A percentile compares a stretch with the other conserved stretches of the same genome.
These are phyloP conservation scores for Stomorhina lunata DNA, from an alignment of 2,888 invertebrate species.

Conservation along the genomic window DNA sequence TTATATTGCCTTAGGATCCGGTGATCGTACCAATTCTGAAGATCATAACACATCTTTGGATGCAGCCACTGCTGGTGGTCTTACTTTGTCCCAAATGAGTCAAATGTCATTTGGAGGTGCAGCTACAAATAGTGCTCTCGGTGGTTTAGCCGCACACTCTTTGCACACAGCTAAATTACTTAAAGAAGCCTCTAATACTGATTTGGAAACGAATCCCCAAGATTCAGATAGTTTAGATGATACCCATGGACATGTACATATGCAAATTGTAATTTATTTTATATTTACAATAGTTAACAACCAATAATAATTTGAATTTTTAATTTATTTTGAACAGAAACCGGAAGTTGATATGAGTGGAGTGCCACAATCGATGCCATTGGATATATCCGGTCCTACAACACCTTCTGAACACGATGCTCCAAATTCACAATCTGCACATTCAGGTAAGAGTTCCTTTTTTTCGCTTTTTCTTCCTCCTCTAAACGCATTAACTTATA, in stretches of 20 bases:
- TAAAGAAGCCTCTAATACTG: conserved; percentile 80
- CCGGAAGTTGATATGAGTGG: conserved; percentile 79
- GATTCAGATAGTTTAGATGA: conserved; percentile 82
- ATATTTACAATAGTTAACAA: background rate
- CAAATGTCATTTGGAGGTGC: conserved; percentile 80
- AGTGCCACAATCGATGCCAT: conserved; percentile 79
- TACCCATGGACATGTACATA: conserved; percentile 79
- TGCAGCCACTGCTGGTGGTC: conserved; percentile 76
- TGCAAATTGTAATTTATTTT: conserved; percentile 79
- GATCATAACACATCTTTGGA: conserved; percentile 79
- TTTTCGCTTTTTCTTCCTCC: background rate
- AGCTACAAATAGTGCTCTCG: conserved; percentile 74
- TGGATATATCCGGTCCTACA: conserved; percentile 80
- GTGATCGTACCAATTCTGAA: conserved; percentile 81
- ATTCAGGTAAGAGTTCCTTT: conserved; percentile 75
- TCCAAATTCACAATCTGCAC: conserved; percentile 79
- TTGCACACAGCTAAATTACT: conserved; percentile 78
- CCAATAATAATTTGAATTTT: background rate
- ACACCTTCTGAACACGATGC: conserved; percentile 79
- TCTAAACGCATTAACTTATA: background rate
- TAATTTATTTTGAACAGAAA: conserved; percentile 73
- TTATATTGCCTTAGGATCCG: conserved; percentile 81
- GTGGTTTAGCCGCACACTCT: conserved; percentile 76
- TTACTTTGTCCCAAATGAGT: conserved; percentile 81
- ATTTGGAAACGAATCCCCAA: conserved; percentile 81